Evolutionary conservation across 2,797 vertebrate species (phyloP).

Genomic region (Acropternis orthonyx): DNA sequence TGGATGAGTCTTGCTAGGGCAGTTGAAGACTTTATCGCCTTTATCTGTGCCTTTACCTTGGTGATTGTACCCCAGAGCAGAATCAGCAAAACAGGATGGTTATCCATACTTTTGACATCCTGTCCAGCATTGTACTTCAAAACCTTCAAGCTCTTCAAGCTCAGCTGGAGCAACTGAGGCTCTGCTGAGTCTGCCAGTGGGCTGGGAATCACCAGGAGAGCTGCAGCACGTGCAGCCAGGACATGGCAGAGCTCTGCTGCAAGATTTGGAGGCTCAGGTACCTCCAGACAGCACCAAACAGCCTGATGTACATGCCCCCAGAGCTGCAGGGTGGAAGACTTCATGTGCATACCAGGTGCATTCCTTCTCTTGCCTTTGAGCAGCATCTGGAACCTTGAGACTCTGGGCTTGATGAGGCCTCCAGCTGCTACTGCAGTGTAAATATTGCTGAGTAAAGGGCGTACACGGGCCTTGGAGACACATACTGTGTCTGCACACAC

Average conservation of each 20-base stretch:
- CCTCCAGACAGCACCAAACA: rapidly evolving
- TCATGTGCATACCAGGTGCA: rapidly evolving
- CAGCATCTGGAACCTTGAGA: rapidly evolving
- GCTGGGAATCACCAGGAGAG: not conserved
- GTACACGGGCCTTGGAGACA: not conserved
- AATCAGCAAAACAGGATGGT: not conserved
- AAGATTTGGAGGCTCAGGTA: not conserved
- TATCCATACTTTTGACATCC: not conserved
- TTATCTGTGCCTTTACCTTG: not conserved
- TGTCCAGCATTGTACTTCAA: not conserved
- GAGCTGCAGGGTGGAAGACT: not conserved
- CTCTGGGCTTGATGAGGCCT: rapidly evolving
- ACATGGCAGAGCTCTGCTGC: not conserved
- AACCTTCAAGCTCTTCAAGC: not conserved
- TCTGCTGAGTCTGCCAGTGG: not conserved
- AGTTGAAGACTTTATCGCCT: not conserved
- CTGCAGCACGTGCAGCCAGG: rapidly evolving
- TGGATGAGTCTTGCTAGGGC: not conserved
- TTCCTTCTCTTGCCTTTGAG: not conserved
- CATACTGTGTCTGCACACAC: rapidly evolving
- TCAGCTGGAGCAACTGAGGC: not conserved
- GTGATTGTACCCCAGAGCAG: not conserved
- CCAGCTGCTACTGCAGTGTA: not conserved
- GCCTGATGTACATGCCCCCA: rapidly evolving
- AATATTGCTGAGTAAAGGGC: not conserved